Evolutionary conservation across 2,797 vertebrate species (phyloP), one percentile per base, ranked within the genome.

Genomic region (Acipenser transmontanus): DNA sequence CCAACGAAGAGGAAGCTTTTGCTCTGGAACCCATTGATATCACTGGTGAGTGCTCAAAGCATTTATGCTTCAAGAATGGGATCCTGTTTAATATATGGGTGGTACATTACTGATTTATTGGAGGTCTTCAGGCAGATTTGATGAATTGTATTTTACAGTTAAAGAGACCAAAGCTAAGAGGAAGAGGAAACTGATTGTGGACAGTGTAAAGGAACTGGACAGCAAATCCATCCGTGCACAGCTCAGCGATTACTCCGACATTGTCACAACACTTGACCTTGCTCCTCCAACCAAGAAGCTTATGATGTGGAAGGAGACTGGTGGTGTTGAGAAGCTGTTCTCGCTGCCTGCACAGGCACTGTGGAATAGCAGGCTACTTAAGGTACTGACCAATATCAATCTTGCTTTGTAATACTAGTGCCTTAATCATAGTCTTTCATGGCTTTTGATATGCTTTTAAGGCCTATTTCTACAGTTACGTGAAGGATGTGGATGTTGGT

Each of bases 261-360:
- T 99, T 34, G 96, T 99, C 67, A 99, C 97, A 74, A 99, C 97
- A 49, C 84, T 99, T 89, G 97, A 99, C 76, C 90, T 99, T 62
- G 97, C 97, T 59, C 96, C 97, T 47, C 97, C 97, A 62, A 99
- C 97, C 13, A 99, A 99, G 87, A 99, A 99, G 82, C 76, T 99
- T 66, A 99, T 99, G 97, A 98, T 99, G 96, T 99, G 97, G 97
- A 99, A 99, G 78, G 97, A 99, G 85, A 99, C 96, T 0, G 97
- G 97, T 7, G 97, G 97, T 66, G 97, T 99, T 66, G 97, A 99
- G 85, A 99, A 98, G 77, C 93, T 99, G 48, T 99, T 99, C 86
- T 97, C 96, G 68, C 84, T 98, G 70, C 97, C 97, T 49, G 97
- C 97, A 14, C 97, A 99, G 74, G 94, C 97, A 56, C 86, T 99